Evolutionary conservation across 2,888 invertebrate species (phyloP), one percentile per base, ranked within the genome.

Genomic region (Orchesellides sinensis): DNA sequence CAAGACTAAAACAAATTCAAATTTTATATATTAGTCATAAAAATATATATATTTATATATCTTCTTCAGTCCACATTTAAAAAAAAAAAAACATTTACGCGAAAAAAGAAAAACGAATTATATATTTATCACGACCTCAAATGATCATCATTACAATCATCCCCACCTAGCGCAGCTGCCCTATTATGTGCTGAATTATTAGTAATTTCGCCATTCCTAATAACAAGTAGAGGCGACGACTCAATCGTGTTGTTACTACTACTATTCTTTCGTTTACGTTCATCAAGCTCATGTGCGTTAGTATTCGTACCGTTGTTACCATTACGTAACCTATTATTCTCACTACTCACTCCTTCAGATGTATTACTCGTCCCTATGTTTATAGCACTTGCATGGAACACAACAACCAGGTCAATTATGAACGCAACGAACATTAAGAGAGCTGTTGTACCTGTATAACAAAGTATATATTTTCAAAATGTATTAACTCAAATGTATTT

Each of bases 371-470:
- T 93, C 88, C 91, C 92, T 87, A 81, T 73, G 59, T 81, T 81
- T 17, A 97, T 96, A 89, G 94, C 94, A 74, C 95, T 94, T 54
- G 96, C 96, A 90, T 96, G 95, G 89, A 94, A 94, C 95, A 96
- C 97, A 29, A 97, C 96, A 68, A 96, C 92, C 88, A 96, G 90
- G 91, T 97, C 97, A 91, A 96, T 95, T 87, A 96, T 92, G 90
- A 96, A 97, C 80, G 96, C 97, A 77, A 96, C 92, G 89, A 96
- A 92, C 92, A 97, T 94, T 84, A 97, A 93, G 29, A 94, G 93
- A 68, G 96, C 95, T 0, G 97, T 96, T 77, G 95, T 94, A 88
- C 97, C 96, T 96, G 90, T 0, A 90, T 90, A 79, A 82, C 68
- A 87, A 82, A 29, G 5, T 12, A 56, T 2, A 66, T 12, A 19